Evolutionary conservation across 2,797 vertebrate species (phyloP), one percentile per base, ranked within the genome.

Genomic region (Myotis myotis): DNA sequence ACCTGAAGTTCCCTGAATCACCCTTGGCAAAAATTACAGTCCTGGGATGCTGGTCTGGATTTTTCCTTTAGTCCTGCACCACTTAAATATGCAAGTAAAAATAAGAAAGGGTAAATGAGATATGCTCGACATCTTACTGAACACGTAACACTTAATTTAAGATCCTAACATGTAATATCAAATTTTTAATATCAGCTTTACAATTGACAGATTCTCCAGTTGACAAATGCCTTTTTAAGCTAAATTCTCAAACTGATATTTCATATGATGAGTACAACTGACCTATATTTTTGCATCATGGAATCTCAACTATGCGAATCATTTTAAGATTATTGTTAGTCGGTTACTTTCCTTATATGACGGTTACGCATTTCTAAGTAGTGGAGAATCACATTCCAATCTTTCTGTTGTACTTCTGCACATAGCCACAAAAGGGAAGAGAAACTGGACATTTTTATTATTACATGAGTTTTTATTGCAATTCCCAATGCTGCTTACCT

Each of bases 231-330:
- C 82, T 95, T 93, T 95, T 71, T 55, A 93, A 93, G 92, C 62
- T 85, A 92, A 96, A 95, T 60, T 95, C 38, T 74, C 74, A 86
- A 47, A 79, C 64, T 91, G 95, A 49, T 71, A 96, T 88, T 94
- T 94, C 87, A 96, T 93, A 25, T 93, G 66, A 83, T 44, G 10
- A 96, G 38, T 75, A 96, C 51, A 93, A 92, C 2, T 91, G 70
- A 96, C 78, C 92, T 93, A 78, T 96, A 92, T 94, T 90, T 95
- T 64, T 92, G 23, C 30, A 96, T 83, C 81, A 95, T 75, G 64
- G 71, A 89, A 83, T 88, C 44, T 86, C 66, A 49, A 87, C 16
- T 74, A 36, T 88, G 55, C 51, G 75, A 95, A 91, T 87, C 57
- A 70, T 79, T 64, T 82, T 75, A 96, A 93, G 57, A 96, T 80